phyloP scores from a whole-genome alignment of 2,797 vertebrate species.

The Smutsia temminckii region DNA sequence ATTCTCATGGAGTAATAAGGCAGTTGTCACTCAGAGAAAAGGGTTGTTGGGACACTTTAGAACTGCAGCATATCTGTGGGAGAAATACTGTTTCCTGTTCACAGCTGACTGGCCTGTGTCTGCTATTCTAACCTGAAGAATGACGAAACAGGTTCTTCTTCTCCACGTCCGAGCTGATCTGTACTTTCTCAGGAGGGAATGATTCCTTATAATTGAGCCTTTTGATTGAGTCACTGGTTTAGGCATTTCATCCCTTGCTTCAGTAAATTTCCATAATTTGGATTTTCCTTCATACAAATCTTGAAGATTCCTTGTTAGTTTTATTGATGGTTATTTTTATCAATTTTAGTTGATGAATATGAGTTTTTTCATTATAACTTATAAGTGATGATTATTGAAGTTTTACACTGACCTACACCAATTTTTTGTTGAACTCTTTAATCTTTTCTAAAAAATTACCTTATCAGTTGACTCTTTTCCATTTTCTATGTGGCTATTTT shows the following conservation, averaged over 20 bases:
- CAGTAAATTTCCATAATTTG: not conserved
- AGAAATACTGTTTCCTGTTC: not conserved
- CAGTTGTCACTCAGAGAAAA: not conserved
- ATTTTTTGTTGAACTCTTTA: not conserved
- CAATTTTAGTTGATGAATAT: not conserved
- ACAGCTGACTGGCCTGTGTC: not conserved
- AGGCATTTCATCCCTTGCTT: not conserved
- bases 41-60: not conserved
- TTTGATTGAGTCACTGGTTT: not conserved
- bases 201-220: not conserved
- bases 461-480: not conserved
- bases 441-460: not conserved
- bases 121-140: not conserved
- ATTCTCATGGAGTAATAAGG: not conserved
- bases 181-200: not conserved
- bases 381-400: not conserved
- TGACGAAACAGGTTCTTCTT: not conserved
- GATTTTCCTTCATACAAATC: not conserved
- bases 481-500: not conserved
- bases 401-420: not conserved
- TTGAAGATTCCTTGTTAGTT: not conserved
- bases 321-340: not conserved
- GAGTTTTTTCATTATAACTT: not conserved
- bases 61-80: not conserved
- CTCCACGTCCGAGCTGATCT: not conserved